Percentiles rank a stretch among this genome's conserved stretches.
These are phyloP conservation scores for Andrena dorsata DNA, from an alignment of 2,888 invertebrate species.

Conservation along the genomic window DNA sequence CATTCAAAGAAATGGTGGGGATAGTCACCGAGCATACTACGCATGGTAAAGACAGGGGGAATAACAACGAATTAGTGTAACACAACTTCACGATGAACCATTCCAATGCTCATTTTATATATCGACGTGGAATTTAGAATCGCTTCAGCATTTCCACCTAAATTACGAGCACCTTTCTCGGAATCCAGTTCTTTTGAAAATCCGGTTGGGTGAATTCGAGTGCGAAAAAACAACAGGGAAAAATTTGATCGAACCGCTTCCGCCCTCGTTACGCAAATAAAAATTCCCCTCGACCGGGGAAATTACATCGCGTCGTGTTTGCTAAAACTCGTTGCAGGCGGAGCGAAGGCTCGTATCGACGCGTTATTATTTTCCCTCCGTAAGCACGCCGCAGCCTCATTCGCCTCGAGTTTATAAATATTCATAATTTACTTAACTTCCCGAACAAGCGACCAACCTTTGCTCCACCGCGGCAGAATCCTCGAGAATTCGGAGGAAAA, in stretches of 20 bases:
- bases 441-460: not conserved
- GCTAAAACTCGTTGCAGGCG: not conserved
- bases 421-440: not conserved
- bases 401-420: conserved; percentile 8
- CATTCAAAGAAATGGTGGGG: too few relatives aligned
- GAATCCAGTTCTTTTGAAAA: not conserved
- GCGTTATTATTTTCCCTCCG: conserved; percentile 1
- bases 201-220: not conserved
- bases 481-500: not conserved
- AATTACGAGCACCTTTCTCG: not conserved
- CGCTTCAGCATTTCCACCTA: not conserved
- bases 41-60: too few relatives aligned
- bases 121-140: too few relatives aligned
- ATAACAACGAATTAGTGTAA: not conserved
- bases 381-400: not conserved
- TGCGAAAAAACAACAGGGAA: not conserved
- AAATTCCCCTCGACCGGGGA: not conserved
- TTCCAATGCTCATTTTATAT: not conserved
- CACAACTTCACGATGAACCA: not conserved
- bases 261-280: not conserved
- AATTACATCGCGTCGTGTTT: conserved; percentile 3
- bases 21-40: too few relatives aligned
- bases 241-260: not conserved
- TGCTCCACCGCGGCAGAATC: not conserved
- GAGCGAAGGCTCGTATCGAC: not conserved